These are phyloP conservation scores for Horisme vitalbata DNA, from an alignment of 2,888 invertebrate genomes.

Conservation along the genomic window DNA sequence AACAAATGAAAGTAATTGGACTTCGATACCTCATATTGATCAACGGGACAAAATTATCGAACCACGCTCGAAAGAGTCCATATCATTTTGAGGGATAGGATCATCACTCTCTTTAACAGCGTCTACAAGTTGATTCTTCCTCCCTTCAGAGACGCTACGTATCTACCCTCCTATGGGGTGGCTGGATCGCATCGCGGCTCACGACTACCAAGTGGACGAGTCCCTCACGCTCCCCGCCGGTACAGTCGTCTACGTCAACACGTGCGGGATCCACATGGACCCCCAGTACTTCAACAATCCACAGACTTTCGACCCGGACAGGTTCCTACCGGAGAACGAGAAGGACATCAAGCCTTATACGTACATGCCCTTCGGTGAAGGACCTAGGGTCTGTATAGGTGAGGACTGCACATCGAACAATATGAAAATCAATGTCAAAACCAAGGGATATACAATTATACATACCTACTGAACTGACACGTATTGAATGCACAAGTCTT, in stretches of 20 bases:
- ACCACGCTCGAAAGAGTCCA: too few relatives aligned
- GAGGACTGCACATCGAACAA: too few relatives aligned
- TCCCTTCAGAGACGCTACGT: conserved; percentile 50
- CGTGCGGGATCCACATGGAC: conserved; percentile 54
- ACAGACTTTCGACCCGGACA: conserved; percentile 73
- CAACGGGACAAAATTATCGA: too few relatives aligned
- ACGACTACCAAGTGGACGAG: conserved; percentile 40
- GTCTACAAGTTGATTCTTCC: too few relatives aligned
- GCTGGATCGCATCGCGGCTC: conserved; percentile 44
- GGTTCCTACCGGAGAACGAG: conserved; percentile 81
- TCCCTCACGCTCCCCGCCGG: conserved; percentile 45
- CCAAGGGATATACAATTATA: too few relatives aligned
- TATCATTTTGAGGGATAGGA: too few relatives aligned
- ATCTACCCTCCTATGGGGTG: conserved; percentile 53
- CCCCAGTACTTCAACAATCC: conserved; percentile 78
- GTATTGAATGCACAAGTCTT: too few relatives aligned
- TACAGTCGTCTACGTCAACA: conserved; percentile 48
- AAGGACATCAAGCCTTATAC: conserved; percentile 47
- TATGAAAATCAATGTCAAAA: too few relatives aligned
- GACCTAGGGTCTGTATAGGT: conserved; percentile 84
- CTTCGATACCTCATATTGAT: too few relatives aligned
- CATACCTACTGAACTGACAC: too few relatives aligned
- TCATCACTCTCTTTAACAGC: too few relatives aligned
- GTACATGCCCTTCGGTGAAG: conserved; percentile 79
- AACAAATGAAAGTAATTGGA: too few relatives aligned